A percentile compares a stretch with the other conserved stretches of the same genome.
Conservation (phyloP, 2,797 vertebrate species). For the Rhinichthys osculus region DNA sequence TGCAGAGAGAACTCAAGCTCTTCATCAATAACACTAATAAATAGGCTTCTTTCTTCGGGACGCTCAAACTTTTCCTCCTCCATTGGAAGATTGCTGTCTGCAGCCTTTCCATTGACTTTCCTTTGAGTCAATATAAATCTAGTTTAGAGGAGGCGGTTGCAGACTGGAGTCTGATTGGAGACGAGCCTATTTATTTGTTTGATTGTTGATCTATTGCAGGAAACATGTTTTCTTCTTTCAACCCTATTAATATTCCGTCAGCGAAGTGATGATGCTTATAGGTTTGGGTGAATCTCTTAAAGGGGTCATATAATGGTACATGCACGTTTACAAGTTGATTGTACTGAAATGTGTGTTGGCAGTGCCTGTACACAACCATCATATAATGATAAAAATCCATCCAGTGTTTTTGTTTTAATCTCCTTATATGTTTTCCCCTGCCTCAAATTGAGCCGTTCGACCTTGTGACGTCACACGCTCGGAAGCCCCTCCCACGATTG, state of each 20-base stretch:
- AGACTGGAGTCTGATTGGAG: background rate
- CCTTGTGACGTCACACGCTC: no score
- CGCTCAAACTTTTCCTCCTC: background rate
- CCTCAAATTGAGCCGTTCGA: no score
- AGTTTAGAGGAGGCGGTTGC: background rate
- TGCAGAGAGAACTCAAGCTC: conserved; percentile 11
- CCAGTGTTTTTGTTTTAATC: no score
- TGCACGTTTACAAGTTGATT: no score
- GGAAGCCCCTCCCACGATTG: no score
- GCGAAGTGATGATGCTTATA: background rate
- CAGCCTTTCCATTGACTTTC: conserved; percentile 4
- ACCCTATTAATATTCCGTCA: background rate
- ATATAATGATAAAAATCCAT: no score
- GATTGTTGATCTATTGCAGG: background rate
- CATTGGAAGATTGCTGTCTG: background rate
- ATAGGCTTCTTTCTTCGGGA: background rate
- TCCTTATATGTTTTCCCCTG: no score
- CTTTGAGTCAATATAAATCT: background rate
- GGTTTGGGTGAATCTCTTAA: background rate
- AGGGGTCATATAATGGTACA: no score
- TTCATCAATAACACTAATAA: conserved; percentile 40
- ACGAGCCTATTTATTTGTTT: background rate
- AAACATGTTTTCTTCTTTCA: background rate
- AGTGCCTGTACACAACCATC: no score
- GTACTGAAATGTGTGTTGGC: no score